Conservation (phyloP, 2,113 vertebrate genomes). For the Microcebus griseorufus region DNA sequence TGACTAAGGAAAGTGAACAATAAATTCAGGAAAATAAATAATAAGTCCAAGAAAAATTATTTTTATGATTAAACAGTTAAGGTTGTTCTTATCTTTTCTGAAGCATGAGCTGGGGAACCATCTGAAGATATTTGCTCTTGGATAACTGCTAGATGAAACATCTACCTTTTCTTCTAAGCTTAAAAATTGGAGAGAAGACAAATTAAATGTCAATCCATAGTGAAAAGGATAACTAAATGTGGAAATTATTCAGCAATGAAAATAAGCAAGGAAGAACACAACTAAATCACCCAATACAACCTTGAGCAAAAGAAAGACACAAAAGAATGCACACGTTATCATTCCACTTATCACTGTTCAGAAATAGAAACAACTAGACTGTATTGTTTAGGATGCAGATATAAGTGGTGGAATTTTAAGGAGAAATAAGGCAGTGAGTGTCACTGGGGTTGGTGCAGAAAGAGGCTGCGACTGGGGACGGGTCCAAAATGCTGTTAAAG, state of each 20-base stretch:
- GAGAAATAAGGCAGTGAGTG: not conserved
- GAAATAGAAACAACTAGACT: not conserved
- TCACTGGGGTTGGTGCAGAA: not conserved
- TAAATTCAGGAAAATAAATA: not conserved
- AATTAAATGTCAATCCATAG: not conserved
- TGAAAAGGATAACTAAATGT: not conserved
- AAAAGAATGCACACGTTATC: fast-evolving
- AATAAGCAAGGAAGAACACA: not conserved
- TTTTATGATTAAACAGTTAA: not conserved
- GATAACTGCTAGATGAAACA: not conserved
- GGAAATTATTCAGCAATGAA: not conserved
- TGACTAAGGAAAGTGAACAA: not conserved
- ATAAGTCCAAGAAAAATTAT: not conserved
- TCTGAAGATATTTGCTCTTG: not conserved
- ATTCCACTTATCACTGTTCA: not conserved
- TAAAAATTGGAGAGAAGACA: not conserved
- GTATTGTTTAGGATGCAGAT: not conserved
- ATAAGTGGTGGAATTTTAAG: not conserved
- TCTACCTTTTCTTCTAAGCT: not conserved
- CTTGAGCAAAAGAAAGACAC: not conserved
- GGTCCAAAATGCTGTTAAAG: no score
- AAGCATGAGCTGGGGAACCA: not conserved
- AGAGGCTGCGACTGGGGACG: not conserved
- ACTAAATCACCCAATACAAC: not conserved
- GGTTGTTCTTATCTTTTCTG: not conserved